Evolutionary conservation across 2,888 invertebrate genomes (phyloP), one percentile per base, ranked within the genome.

Genomic region (Octonoba sinensis): DNA sequence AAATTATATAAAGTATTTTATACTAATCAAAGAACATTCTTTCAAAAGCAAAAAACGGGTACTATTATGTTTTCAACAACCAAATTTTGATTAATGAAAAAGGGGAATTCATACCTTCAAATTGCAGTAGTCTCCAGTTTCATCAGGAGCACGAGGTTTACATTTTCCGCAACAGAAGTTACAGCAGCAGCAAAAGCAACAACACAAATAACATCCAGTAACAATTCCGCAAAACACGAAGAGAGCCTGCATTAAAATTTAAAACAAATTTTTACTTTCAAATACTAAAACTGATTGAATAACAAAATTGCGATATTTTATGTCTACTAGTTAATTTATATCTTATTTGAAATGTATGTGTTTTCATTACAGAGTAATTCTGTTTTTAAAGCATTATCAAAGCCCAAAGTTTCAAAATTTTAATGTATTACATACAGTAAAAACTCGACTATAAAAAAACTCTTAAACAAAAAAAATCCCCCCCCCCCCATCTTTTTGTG

Each of bases 131-230:
- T 83, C 76, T 60, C 83, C 83, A 24, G 69, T 51, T 12, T 83
- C 83, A 87, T 96, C 96, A 16, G 96, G 95, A 83, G 95, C 93
- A 87, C 94, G 92, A 71, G 97, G 98, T 91, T 96, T 96, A 90
- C 94, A 98, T 90, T 97, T 97, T 84, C 98, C 98, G 88, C 96
- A 99, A 90, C 99, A 99, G 92, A 97, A 99, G 91, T 97, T 97
- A 90, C 98, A 99, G 89, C 97, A 98, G 90, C 96, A 97, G 87
- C 95, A 93, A 89, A 96, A 96, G 90, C 96, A 97, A 86, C 90
- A 90, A 90, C 95, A 97, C 85, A 90, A 90, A 90, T 96, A 98
- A 89, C 98, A 97, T 83, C 96, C 96, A 57, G 97, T 97, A 86
- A 96, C 89, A 82, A 97, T 89, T 82, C 95, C 95, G 90, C 97